Conservation (phyloP, 1,140 invertebrate genomes). For the Lepidostoma basale region DNA sequence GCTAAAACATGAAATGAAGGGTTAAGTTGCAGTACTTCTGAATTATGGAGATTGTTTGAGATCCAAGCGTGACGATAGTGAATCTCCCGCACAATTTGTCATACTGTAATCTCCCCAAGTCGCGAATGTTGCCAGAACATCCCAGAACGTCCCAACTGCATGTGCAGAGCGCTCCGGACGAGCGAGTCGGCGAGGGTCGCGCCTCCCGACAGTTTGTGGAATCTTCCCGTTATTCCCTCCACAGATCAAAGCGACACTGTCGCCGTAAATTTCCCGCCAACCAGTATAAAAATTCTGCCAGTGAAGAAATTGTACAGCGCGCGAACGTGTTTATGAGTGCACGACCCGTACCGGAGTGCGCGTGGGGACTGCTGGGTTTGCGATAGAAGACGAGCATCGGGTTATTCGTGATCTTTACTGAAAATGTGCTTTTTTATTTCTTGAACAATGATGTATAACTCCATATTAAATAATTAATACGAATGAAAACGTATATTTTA, state of each 20-base stretch:
- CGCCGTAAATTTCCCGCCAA: slow-evolving; percentile 7
- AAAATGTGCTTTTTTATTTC: too few relatives aligned
- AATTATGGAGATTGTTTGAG: too few relatives aligned
- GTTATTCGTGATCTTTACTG: too few relatives aligned
- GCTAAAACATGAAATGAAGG: too few relatives aligned
- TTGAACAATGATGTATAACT: too few relatives aligned
- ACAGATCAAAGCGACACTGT: slow-evolving; percentile 8
- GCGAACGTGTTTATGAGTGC: slow-evolving; percentile 8
- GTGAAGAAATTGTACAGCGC: not conserved
- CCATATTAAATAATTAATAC: too few relatives aligned
- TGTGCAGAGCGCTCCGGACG: not conserved
- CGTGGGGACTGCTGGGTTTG: too few relatives aligned
- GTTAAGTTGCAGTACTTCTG: too few relatives aligned
- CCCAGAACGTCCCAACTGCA: not conserved
- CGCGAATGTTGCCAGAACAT: not conserved
- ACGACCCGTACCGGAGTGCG: too few relatives aligned
- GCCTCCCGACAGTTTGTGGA: too few relatives aligned
- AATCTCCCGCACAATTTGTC: not conserved
- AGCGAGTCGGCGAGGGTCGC: not conserved
- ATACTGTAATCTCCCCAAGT: not conserved
- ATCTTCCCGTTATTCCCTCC: slow-evolving; percentile 6
- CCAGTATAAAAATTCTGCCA: not conserved
- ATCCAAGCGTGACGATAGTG: not conserved
- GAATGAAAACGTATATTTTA: too few relatives aligned
- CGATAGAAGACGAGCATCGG: too few relatives aligned